Conservation (phyloP, 2,113 vertebrate genomes). For the Donacobius atricapilla region DNA sequence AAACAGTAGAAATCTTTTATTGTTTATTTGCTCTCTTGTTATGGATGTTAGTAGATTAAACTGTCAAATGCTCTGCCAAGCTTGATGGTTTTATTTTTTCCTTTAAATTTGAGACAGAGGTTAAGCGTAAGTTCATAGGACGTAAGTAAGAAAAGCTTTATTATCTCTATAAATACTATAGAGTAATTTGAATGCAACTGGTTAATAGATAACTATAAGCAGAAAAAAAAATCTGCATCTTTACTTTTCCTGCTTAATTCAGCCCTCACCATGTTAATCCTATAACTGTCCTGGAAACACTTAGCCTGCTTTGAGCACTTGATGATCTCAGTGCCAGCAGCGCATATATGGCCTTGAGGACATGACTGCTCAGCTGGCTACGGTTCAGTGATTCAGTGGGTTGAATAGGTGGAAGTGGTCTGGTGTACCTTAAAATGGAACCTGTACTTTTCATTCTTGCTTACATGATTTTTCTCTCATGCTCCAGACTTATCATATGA, state of each 20-base stretch:
- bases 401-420: slow-evolving; percentile 60
- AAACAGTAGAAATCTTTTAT: not conserved
- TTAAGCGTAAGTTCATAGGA: not conserved
- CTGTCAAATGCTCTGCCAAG: not conserved
- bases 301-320: slow-evolving; percentile 7
- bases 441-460: slow-evolving; percentile 63
- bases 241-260: slow-evolving; percentile 25
- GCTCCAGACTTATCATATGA: slow-evolving; percentile 56
- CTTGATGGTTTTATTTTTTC: not conserved
- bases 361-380: slow-evolving; percentile 56
- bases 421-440: slow-evolving; percentile 63
- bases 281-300: not conserved
- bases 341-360: slow-evolving; percentile 52
- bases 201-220: slow-evolving; percentile 29
- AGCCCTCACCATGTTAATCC: not conserved
- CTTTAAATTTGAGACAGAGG: not conserved
- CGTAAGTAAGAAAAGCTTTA: not conserved
- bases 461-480: slow-evolving; percentile 56
- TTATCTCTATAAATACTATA: slow-evolving; percentile 1
- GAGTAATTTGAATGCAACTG: not conserved
- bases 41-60: slow-evolving; percentile 20
- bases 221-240: not conserved
- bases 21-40: slow-evolving; percentile 7
- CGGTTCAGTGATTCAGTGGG: slow-evolving; percentile 44
- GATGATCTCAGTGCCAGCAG: slow-evolving; percentile 38